These are phyloP conservation scores for Hypsibius dujardini DNA, from an alignment of 1,140 invertebrate genomes.

Conservation along the genomic window DNA sequence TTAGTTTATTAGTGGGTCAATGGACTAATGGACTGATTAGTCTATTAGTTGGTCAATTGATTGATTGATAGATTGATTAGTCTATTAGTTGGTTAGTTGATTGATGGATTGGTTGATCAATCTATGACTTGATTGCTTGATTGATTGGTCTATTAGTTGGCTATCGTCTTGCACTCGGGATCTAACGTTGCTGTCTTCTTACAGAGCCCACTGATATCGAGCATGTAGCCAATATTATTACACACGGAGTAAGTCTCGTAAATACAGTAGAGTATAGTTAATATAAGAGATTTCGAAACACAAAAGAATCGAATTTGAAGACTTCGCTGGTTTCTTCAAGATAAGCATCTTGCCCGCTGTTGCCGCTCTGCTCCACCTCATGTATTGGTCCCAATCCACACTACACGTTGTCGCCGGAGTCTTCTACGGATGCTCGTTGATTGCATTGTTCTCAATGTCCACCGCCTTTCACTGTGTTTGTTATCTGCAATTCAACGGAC, in stretches of 20 bases:
- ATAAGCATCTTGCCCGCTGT: slow-evolving; percentile 1
- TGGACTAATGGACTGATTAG: too few relatives aligned
- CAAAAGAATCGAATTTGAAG: too few relatives aligned
- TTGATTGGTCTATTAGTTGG: too few relatives aligned
- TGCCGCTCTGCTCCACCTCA: slow-evolving; percentile 43
- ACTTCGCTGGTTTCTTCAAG: neutral
- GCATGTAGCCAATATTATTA: slow-evolving; percentile 72
- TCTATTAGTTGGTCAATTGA: too few relatives aligned
- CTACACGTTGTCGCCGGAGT: slow-evolving; percentile 52
- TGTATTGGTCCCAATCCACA: slow-evolving; percentile 49
- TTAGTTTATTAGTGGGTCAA: too few relatives aligned
- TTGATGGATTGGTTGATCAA: too few relatives aligned
- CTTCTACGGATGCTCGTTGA: slow-evolving; percentile 64
- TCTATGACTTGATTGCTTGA: too few relatives aligned
- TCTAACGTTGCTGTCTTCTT: too few relatives aligned
- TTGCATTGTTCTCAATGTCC: slow-evolving; percentile 69
- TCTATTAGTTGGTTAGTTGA: too few relatives aligned
- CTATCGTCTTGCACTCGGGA: too few relatives aligned
- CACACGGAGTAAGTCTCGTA: slow-evolving; percentile 49
- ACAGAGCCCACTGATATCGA: slow-evolving; percentile 52
- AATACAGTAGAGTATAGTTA: too few relatives aligned
- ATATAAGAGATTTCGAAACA: neutral
- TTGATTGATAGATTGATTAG: too few relatives aligned
- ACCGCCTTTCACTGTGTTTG: slow-evolving; percentile 73
- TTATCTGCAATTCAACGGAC: slow-evolving; percentile 39